A percentile compares a stretch with the other conserved stretches of the same genome.
phyloP scores from a whole-genome alignment of 1,140 invertebrate species.

The Atopsyche davidsoni region DNA sequence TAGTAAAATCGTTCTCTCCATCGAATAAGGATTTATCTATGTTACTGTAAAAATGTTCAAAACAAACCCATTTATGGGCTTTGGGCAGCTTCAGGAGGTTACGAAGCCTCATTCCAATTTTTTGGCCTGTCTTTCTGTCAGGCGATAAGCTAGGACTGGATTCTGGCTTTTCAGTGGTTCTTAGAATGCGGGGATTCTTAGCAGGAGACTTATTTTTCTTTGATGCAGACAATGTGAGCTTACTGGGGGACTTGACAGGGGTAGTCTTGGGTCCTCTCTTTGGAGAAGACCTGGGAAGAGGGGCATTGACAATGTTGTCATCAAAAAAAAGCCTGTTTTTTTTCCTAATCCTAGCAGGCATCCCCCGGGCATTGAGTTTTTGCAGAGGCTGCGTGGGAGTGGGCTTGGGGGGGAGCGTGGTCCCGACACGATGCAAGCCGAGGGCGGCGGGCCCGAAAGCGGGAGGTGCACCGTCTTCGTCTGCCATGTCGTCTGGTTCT shows the following conservation, averaged over 20 bases:
- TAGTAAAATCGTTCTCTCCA: conserved; percentile 95
- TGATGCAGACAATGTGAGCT: conserved; percentile 36
- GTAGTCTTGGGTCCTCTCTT: conserved; percentile 52
- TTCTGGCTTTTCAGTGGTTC: background rate
- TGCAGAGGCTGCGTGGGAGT: conserved; percentile 62
- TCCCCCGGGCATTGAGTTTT: conserved; percentile 75
- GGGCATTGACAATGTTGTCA: conserved; percentile 81
- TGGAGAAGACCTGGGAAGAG: conserved; percentile 62
- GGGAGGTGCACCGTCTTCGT: conserved; percentile 58
- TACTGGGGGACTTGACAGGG: conserved; percentile 46
- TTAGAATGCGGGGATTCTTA: conserved; percentile 35
- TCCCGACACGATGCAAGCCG: conserved; percentile 71
- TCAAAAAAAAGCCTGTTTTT: conserved; percentile 88
- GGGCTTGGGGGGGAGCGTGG: conserved; percentile 63
- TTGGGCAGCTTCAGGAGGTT: conserved; percentile 98
- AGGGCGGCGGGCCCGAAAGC: conserved; percentile 68
- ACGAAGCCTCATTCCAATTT: conserved; percentile 81
- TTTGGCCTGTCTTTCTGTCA: conserved; percentile 75
- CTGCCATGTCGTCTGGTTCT: conserved; percentile 55
- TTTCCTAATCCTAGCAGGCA: conserved; percentile 84
- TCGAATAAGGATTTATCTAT: conserved; percentile 92
- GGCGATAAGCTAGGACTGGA: conserved; percentile 44
- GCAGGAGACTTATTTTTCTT: conserved; percentile 45
- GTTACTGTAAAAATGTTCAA: conserved; percentile 99
- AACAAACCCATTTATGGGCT: conserved; percentile 98